These are phyloP conservation scores for Lytechinus variegatus DNA, from an alignment of 35 echinoderm and acorn worm genomes.

Conservation along the genomic window DNA sequence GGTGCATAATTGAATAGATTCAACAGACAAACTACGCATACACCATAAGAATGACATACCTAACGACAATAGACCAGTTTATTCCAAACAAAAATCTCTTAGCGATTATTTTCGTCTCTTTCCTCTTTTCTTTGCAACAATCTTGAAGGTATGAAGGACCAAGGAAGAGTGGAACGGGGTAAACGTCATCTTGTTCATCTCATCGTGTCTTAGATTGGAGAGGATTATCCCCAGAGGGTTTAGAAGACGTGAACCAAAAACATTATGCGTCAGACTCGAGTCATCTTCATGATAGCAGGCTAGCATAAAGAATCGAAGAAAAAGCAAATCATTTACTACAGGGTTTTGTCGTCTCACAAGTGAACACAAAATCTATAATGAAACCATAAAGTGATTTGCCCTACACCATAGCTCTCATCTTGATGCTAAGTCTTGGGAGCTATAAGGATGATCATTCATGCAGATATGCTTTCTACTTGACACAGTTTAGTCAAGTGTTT, in stretches of 20 bases:
- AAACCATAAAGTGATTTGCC: slow-evolving; percentile 3
- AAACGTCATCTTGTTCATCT: background rate
- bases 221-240: background rate
- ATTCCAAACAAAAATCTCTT: background rate
- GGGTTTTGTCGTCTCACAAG: background rate
- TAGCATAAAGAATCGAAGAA: background rate
- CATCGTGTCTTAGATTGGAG: background rate
- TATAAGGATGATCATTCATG: background rate
- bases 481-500: background rate
- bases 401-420: background rate
- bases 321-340: background rate
- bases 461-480: background rate
- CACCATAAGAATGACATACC: background rate
- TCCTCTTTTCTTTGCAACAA: background rate
- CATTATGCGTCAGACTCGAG: background rate
- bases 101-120: background rate
- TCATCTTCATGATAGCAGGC: background rate
- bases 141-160: background rate
- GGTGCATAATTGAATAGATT: background rate
- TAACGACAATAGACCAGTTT: background rate
- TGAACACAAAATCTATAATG: background rate
- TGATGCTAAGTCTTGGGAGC: background rate
- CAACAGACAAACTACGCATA: background rate
- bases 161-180: background rate
- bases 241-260: background rate